These are phyloP conservation scores for Spongilla lacustris DNA, from an alignment of 37 sponge, comb jelly and placozoan species.

Conservation along the genomic window DNA sequence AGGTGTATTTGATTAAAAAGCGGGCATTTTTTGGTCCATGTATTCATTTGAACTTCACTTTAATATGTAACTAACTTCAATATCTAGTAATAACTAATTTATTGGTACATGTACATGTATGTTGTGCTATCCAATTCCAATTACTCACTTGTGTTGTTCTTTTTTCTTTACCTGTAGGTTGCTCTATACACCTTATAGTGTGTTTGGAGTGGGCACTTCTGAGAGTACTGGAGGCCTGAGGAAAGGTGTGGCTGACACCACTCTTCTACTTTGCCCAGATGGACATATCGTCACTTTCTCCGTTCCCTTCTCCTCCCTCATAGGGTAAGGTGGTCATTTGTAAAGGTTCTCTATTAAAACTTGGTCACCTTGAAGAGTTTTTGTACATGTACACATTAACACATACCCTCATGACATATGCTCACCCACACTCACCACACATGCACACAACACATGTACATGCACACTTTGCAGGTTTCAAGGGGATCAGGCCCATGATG, in stretches of 20 bases:
- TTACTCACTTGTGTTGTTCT: too few relatives aligned
- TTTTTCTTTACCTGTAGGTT: slow-evolving; percentile 21
- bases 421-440: too few relatives aligned
- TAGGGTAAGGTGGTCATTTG: slow-evolving; percentile 23
- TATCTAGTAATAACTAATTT: too few relatives aligned
- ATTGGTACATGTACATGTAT: background rate
- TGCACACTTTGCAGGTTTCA: background rate
- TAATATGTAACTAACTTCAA: too few relatives aligned
- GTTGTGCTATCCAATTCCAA: background rate
- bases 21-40: too few relatives aligned
- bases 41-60: too few relatives aligned
- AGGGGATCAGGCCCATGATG: slow-evolving; percentile 38
- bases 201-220: background rate
- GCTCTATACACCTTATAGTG: slow-evolving; percentile 49
- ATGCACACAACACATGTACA: too few relatives aligned
- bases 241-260: slow-evolving; percentile 6
- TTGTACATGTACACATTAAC: background rate
- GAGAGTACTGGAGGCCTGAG: background rate
- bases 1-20: too few relatives aligned
- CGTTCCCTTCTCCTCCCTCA: slow-evolving; percentile 49
- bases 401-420: too few relatives aligned
- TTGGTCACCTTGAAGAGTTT: background rate
- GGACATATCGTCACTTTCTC: slow-evolving; percentile 43
- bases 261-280: slow-evolving; percentile 37
- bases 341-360: too few relatives aligned